These are phyloP conservation scores for Entomyzon cyanotis DNA, from an alignment of 2,113 vertebrate genomes.

Conservation along the genomic window DNA sequence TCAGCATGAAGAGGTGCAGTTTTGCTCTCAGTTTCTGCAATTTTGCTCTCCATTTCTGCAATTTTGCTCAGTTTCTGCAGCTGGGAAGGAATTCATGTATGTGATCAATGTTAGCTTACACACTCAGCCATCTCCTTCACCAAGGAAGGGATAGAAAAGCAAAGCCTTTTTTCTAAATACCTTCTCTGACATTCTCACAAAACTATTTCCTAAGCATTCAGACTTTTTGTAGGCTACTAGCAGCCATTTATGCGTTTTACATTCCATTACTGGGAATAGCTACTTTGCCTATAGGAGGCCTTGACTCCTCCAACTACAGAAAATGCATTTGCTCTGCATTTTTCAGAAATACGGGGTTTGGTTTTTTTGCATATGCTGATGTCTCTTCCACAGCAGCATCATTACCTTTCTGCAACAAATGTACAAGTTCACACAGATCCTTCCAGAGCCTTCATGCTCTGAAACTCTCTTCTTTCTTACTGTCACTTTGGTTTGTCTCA, in stretches of 20 bases:
- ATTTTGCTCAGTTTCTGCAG: neutral
- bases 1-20: neutral
- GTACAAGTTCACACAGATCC: conserved; percentile 29
- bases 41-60: neutral
- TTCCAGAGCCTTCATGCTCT: conserved; percentile 53
- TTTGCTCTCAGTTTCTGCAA: neutral
- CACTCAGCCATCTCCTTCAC: neutral
- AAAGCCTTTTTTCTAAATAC: neutral
- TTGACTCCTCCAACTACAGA: neutral
- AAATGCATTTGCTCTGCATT: neutral
- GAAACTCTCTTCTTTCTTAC: conserved; percentile 44
- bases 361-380: neutral
- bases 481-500: conserved; percentile 32
- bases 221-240: neutral
- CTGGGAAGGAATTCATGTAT: neutral
- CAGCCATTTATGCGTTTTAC: neutral
- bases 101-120: neutral
- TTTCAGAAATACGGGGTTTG: neutral
- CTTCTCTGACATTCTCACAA: neutral
- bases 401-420: conserved; percentile 49
- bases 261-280: neutral
- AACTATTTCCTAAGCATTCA: neutral
- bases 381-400: conserved; percentile 24
- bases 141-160: neutral
- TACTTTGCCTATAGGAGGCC: neutral